Base-by-base conservation (phyloP, 2,797 vertebrate species). In the Hydrophis major region DNA sequence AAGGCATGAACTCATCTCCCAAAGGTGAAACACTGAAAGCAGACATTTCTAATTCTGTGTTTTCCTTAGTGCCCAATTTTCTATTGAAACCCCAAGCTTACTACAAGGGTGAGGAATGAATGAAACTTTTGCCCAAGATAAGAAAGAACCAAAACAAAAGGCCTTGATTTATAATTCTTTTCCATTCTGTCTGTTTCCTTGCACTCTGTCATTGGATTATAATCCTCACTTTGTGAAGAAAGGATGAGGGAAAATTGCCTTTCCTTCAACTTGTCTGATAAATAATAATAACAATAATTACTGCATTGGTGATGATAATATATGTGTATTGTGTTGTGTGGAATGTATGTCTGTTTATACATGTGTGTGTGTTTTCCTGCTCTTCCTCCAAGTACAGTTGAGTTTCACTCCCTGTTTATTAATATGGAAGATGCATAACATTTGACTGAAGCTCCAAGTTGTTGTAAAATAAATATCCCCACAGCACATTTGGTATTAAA, bases 101-200 rank as follows among this genome's bases (percentile, higher is more conserved):
- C n/a, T 89, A 61, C 25, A 78, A 66, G 0, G 0, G 91, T 92
- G 92, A 5, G 93, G 88, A 66, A 92, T 32, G 57, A 59, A 59
- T 59, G 57, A 12, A 63, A 28, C 91, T 28, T 87, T 42, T 28
- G 74, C 0, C 2, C 95, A 96, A 94, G 92, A 96, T 91, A 92
- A 90, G 96, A 96, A 93, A 94, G 60, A 92, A 93, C 78, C 2
- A 89, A 94, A 95, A 97, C 96, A 97, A 97, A 98, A 97, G 96
- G 92, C 91, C 1, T 60, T 97, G 96, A 97, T 97, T 97, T 97
- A 95, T 94, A 97, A 96, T 97, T 97, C 94, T 93, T 94, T 4
- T n/a, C 93, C 93, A 95, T 96, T 97, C 93, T 95, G 93, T 93
- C 95, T 96, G 90, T 96, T 95, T 37, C 6, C 22, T 20, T 14